Conservation (phyloP, 2,797 vertebrate species). For the Fratercula arctica region DNA sequence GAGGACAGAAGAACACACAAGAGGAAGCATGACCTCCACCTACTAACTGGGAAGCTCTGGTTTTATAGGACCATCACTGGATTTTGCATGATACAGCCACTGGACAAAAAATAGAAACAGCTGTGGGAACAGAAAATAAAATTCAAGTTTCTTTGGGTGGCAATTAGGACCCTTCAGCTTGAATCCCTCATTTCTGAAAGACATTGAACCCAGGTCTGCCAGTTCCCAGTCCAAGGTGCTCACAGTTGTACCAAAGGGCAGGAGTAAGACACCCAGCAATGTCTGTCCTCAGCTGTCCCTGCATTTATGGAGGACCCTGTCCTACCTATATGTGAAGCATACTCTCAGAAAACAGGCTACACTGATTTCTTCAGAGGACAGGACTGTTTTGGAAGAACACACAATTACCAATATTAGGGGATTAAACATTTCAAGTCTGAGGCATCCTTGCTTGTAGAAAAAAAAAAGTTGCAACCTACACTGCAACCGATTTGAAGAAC, state of each 20-base stretch:
- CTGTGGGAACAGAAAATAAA: not conserved
- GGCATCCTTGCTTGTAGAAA: not conserved
- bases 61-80: rapidly evolving
- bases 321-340: not conserved
- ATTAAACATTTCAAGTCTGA: not conserved
- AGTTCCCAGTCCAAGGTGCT: not conserved
- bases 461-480: not conserved
- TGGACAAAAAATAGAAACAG: not conserved
- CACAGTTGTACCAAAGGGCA: not conserved
- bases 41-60: not conserved
- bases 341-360: not conserved
- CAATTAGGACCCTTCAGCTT: not conserved
- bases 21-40: not conserved
- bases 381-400: not conserved
- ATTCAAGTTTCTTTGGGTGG: not conserved
- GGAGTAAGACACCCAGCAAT: not conserved
- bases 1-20: not conserved
- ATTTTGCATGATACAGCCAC: not conserved
- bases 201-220: not conserved
- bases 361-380: not conserved
- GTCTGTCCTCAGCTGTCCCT: not conserved
- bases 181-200: not conserved
- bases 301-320: not conserved
- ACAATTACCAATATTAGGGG: rapidly evolving
- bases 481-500: not conserved